Conservation (phyloP, 2,797 vertebrate genomes). For the Myotis daubentonii region DNA sequence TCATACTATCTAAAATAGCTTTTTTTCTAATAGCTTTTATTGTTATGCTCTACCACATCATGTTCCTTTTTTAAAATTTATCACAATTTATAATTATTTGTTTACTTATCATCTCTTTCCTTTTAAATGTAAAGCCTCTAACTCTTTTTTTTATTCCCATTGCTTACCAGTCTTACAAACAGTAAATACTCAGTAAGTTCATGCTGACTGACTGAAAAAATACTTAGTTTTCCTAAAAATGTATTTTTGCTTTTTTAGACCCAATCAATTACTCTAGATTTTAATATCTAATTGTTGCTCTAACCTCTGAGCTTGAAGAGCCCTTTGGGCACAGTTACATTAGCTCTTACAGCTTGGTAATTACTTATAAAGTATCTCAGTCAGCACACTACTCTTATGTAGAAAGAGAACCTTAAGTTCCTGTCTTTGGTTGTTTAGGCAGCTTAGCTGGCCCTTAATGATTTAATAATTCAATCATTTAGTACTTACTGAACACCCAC, state of each 20-base stretch:
- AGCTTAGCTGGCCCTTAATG: background rate
- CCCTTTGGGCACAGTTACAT: background rate
- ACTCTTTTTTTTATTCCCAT: background rate
- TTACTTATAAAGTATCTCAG: background rate
- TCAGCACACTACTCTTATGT: background rate
- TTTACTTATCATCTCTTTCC: background rate
- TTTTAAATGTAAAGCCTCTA: background rate
- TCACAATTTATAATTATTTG: background rate
- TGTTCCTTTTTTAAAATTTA: background rate
- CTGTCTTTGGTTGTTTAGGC: background rate
- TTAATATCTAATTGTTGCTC: background rate
- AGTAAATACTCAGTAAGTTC: background rate
- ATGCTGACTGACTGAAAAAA: background rate
- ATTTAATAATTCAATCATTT: background rate
- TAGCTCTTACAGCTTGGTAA: background rate
- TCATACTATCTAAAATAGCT: background rate
- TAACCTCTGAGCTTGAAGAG: background rate
- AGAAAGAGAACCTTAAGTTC: background rate
- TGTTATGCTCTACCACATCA: background rate
- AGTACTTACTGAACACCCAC: background rate
- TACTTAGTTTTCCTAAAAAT: background rate
- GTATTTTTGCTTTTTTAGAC: background rate
- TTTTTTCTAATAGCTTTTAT: background rate
- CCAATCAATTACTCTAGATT: background rate
- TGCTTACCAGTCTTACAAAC: background rate